Percentiles rank a stretch among this genome's conserved stretches.
phyloP scores from a whole-genome alignment of 2,113 vertebrate genomes.

The Burhinus bistriatus region DNA sequence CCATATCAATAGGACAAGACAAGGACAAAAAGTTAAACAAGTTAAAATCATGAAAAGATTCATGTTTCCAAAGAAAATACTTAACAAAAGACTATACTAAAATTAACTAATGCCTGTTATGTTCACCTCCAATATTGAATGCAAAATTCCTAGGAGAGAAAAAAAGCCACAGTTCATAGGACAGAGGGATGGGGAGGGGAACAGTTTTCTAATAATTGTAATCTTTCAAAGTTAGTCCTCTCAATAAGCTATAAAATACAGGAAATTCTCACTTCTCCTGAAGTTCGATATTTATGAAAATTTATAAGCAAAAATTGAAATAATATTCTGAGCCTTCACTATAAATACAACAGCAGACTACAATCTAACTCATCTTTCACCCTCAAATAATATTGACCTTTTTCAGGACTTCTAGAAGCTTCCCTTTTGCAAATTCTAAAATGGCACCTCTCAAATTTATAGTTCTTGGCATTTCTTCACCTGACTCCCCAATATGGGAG shows the following conservation, averaged over 20 bases:
- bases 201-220: not conserved
- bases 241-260: not conserved
- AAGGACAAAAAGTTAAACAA: slow-evolving; percentile 73
- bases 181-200: not conserved
- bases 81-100: not conserved
- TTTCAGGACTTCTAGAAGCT: not conserved
- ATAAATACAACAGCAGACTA: not conserved
- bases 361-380: not conserved
- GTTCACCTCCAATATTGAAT: not conserved
- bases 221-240: not conserved
- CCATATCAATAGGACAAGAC: slow-evolving; percentile 74
- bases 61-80: not conserved
- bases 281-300: not conserved
- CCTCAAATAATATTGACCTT: not conserved
- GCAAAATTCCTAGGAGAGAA: not conserved
- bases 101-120: not conserved
- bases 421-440: not conserved
- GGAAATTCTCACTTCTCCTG: not conserved
- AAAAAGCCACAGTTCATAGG: not conserved
- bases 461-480: not conserved
- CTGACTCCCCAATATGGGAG: not conserved
- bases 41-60: slow-evolving; percentile 31
- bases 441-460: not conserved
- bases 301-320: not conserved
- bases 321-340: not conserved